These are phyloP conservation scores for Hyaena hyaena DNA, from an alignment of 2,113 vertebrate species.

Conservation along the genomic window DNA sequence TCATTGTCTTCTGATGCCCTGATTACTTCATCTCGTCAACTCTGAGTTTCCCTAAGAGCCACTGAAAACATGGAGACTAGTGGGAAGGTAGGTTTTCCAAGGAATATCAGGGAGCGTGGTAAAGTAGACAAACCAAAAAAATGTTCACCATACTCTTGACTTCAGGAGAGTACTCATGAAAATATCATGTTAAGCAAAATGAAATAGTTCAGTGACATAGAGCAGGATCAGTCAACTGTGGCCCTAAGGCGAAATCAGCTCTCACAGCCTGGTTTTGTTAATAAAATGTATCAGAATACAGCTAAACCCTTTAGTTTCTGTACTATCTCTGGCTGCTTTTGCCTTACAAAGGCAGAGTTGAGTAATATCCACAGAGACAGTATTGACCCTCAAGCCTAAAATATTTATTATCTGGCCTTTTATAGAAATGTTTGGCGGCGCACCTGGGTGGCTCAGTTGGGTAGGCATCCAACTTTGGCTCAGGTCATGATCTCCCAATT, in stretches of 20 bases:
- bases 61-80: not conserved
- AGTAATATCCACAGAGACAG: not conserved
- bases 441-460: too few species aligned
- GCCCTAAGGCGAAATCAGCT: not conserved
- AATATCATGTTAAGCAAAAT: not conserved
- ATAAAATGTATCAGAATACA: slow-evolving; percentile 17
- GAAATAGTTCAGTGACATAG: not conserved
- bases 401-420: not conserved
- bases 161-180: not conserved
- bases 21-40: not conserved
- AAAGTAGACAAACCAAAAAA: not conserved
- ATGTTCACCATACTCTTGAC: not conserved
- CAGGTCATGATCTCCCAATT: too few species aligned
- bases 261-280: not conserved
- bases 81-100: not conserved
- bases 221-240: not conserved
- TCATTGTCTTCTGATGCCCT: not conserved
- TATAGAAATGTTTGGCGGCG: not conserved
- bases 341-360: not conserved
- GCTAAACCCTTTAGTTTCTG: not conserved
- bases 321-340: not conserved
- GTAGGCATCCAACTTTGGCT: too few species aligned
- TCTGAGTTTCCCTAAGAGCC: not conserved
- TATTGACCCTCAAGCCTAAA: not conserved
- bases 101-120: not conserved